Evolutionary conservation across 2,113 vertebrate species (phyloP).

Genomic region (Narcine bancroftii): DNA sequence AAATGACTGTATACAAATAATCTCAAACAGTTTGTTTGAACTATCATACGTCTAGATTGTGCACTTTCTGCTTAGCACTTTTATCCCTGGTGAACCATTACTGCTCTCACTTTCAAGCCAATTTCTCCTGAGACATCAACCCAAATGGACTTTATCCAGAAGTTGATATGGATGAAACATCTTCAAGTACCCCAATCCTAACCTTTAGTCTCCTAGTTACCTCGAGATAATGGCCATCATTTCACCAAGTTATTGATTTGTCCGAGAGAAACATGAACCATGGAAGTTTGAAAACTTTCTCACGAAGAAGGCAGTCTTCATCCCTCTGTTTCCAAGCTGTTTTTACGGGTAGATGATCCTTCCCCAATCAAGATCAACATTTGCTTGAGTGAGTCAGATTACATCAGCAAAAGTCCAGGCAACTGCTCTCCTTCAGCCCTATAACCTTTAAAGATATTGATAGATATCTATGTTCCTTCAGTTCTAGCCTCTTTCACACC

Average conservation of each 20-base stretch:
- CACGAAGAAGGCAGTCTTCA: no score
- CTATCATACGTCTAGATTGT: background rate
- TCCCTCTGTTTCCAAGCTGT: background rate
- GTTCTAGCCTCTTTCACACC: no score
- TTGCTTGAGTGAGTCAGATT: background rate
- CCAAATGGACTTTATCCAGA: background rate
- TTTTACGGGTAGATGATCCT: background rate
- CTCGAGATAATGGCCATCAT: background rate
- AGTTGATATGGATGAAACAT: no score
- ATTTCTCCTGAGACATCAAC: background rate
- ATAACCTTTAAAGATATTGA: no score
- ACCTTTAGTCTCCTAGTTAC: background rate
- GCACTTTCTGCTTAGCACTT: background rate
- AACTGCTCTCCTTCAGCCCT: background rate
- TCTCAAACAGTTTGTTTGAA: background rate
- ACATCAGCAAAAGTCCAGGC: background rate
- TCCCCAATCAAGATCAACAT: background rate
- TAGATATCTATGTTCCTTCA: no score
- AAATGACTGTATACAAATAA: background rate
- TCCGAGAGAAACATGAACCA: no score
- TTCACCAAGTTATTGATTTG: background rate
- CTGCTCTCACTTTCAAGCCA: background rate
- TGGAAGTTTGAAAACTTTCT: no score
- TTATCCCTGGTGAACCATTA: background rate
- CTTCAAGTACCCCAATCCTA: no score